Conservation (phyloP, 37 sponge, comb jelly and placozoan genomes). For the Halichondria panicea region DNA sequence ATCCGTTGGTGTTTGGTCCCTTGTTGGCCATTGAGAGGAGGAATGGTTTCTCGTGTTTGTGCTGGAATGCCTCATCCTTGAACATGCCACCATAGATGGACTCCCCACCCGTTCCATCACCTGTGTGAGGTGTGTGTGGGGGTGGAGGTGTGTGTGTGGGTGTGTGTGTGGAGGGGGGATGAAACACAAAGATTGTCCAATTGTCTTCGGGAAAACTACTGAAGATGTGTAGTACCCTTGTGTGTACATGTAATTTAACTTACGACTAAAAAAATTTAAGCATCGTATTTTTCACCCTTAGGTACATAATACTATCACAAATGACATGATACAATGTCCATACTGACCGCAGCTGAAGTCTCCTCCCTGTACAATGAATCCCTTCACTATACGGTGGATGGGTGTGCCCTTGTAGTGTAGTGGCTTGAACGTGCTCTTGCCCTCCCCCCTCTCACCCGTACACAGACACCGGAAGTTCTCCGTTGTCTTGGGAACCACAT, state of each 20-base stretch:
- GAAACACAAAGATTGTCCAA: too few relatives aligned
- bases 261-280: too few relatives aligned
- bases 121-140: slow-evolving; percentile 38
- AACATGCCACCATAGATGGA: slow-evolving; percentile 94
- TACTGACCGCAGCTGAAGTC: slow-evolving; percentile 87
- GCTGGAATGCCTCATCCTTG: slow-evolving; percentile 83
- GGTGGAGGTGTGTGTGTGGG: too few relatives aligned
- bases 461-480: slow-evolving; percentile 97
- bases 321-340: background rate
- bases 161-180: too few relatives aligned
- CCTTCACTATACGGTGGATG: slow-evolving; percentile 91
- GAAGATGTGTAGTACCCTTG: too few relatives aligned
- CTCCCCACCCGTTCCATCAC: slow-evolving; percentile 97
- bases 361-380: slow-evolving; percentile 96
- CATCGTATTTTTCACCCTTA: too few relatives aligned
- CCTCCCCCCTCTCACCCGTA: slow-evolving; percentile 97
- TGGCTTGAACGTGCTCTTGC: slow-evolving; percentile 79
- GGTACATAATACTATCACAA: background rate
- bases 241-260: too few relatives aligned
- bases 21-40: slow-evolving; percentile 99
- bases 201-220: too few relatives aligned
- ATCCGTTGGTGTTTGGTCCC: slow-evolving; percentile 97
- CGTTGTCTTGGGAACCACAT: slow-evolving; percentile 84
- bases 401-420: slow-evolving; percentile 87
- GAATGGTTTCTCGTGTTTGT: slow-evolving; percentile 84